Evolutionary conservation across 1,140 invertebrate species (phyloP), one percentile per base, ranked within the genome.

Genomic region (Aphidius gifuensis): DNA sequence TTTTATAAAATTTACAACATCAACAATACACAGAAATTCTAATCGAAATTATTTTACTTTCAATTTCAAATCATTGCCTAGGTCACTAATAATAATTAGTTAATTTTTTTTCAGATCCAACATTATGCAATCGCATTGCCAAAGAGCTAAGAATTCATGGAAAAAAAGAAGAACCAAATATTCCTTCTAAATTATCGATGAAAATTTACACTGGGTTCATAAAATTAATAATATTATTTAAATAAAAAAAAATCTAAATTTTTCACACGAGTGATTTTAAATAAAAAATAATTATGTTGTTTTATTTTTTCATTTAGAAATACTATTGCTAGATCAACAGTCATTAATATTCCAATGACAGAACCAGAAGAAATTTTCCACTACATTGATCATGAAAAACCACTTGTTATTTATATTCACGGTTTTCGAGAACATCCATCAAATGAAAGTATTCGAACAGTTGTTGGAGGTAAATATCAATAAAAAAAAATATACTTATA

Each of bases 381-480:
- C 50, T 8, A 64, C 21, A 66, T 66, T 11, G 59, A 66, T 58
- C 43, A 39, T 8, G 11, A 16, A 3, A 66, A 61, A 49, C 61
- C 65, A 32, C n/a, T 64, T 38, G 61, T 63, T 32, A 58, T 66
- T 23, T 64, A 66, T 47, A n/a, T 61, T 21, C 65, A 66, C 40
- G 65, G 65, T 32, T 66, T 58, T 61, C 65, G 65, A 1, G 65
- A 66, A 44, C 61, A 63, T 66, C 61, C 65, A 7, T 45, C 58
- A 5, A 66, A 66, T 50, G 61, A 61, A 39, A 66, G 65, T 62
- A 44, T 66, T 6, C 45, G 46, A 50, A 59, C 67, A 47, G 44
- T 68, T 4, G 44, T 58, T 60, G 58, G 61, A 61, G 61, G 67
- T 70, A 60, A 60, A 45, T n/a, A 21, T 5, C 2, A 9, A 23